phyloP scores from a whole-genome alignment of 2,797 vertebrate genomes.

The Pipistrellus kuhlii region DNA sequence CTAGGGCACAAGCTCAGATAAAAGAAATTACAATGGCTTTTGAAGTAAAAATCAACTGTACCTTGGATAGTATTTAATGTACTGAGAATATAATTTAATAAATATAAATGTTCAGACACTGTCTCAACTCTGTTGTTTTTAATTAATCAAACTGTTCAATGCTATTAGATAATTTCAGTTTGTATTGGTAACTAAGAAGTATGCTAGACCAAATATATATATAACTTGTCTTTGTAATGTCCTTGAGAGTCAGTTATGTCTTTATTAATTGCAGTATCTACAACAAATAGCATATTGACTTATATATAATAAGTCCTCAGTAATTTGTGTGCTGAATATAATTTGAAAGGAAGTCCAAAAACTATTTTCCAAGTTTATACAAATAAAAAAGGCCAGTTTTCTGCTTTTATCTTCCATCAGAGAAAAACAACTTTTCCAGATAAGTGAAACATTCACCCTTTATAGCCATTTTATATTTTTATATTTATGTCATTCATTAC shows the following conservation, averaged over 20 bases:
- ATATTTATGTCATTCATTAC: slow-evolving; percentile 83
- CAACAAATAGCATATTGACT: slow-evolving; percentile 34
- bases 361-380: neutral
- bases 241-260: neutral
- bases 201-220: slow-evolving; percentile 5
- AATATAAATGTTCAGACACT: slow-evolving; percentile 19
- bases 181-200: slow-evolving; percentile 43
- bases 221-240: neutral
- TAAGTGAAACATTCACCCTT: slow-evolving; percentile 64
- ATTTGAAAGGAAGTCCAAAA: slow-evolving; percentile 48
- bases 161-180: neutral
- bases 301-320: neutral
- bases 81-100: slow-evolving; percentile 55
- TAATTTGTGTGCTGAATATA: neutral
- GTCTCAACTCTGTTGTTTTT: slow-evolving; percentile 53
- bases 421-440: slow-evolving; percentile 75
- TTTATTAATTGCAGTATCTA: slow-evolving; percentile 24
- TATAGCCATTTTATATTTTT: slow-evolving; percentile 79
- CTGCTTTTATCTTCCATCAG: slow-evolving; percentile 67
- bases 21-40: slow-evolving; percentile 60
- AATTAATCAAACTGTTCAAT: slow-evolving; percentile 21
- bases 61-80: neutral
- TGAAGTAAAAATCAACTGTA: slow-evolving; percentile 63
- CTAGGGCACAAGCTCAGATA: neutral
- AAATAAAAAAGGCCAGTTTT: slow-evolving; percentile 51